Conservation (phyloP, 1,140 invertebrate species). For the Protaetia brevitarsis region DNA sequence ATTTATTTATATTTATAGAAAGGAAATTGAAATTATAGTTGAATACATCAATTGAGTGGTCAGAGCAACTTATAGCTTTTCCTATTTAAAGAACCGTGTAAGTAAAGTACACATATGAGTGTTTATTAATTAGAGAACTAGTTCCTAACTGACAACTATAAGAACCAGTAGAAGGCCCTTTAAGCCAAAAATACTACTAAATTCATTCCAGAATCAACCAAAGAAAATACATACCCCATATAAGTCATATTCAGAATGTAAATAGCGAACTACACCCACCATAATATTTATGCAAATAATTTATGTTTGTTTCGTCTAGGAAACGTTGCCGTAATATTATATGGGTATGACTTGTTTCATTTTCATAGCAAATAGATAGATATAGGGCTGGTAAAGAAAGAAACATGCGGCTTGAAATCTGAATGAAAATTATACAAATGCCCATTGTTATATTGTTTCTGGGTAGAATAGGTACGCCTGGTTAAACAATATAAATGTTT, state of each 20-base stretch:
- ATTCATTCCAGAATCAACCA: neutral
- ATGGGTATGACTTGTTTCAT: neutral
- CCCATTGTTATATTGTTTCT: neutral
- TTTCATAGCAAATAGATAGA: constrained; percentile 1
- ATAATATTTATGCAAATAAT: constrained; percentile 14
- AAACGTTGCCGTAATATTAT: neutral
- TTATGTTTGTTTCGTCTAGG: neutral
- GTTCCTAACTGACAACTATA: too few relatives aligned
- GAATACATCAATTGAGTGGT: too few relatives aligned
- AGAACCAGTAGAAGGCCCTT: neutral
- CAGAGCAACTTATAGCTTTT: too few relatives aligned
- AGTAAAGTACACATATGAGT: neutral
- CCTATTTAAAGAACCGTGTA: too few relatives aligned
- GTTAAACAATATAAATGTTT: neutral
- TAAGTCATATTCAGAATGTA: neutral
- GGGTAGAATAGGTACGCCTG: neutral
- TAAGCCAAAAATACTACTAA: neutral
- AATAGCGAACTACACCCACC: constrained; percentile 3
- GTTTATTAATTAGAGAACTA: too few relatives aligned
- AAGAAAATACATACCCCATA: neutral
- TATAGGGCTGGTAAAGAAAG: neutral
- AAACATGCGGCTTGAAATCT: neutral
- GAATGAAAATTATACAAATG: constrained; percentile 17
- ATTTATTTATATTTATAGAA: neutral
- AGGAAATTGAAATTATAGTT: neutral